phyloP scores from a whole-genome alignment of 2,888 invertebrate species.

The Zootermopsis nevadensis region DNA sequence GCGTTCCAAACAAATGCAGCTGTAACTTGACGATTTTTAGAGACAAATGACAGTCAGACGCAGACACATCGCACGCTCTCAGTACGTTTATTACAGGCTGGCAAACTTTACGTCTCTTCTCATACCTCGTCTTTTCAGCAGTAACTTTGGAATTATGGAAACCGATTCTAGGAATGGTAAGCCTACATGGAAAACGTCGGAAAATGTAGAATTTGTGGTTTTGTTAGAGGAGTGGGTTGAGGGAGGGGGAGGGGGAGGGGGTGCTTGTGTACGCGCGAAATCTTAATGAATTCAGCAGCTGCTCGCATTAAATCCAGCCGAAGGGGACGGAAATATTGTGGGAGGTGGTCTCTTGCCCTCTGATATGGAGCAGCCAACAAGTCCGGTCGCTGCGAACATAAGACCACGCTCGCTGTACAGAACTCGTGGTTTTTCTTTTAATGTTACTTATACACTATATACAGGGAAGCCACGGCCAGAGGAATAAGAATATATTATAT shows the following conservation, averaged over 20 bases:
- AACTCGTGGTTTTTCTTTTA: no score
- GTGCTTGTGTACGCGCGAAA: slow-evolving; percentile 32
- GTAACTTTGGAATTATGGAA: slow-evolving; percentile 28
- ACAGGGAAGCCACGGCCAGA: no score
- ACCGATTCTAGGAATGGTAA: slow-evolving; percentile 21
- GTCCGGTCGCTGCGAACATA: slow-evolving; percentile 12
- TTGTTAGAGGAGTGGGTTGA: no score
- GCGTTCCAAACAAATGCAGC: no score
- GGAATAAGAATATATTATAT: no score
- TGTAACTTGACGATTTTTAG: no score
- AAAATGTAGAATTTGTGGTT: slow-evolving; percentile 43
- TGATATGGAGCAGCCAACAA: slow-evolving; percentile 37
- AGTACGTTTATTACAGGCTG: neutral
- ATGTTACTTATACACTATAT: no score
- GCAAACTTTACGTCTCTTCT: neutral
- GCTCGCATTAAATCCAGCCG: slow-evolving; percentile 39
- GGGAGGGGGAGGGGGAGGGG: neutral
- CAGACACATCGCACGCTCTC: no score
- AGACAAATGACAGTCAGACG: no score
- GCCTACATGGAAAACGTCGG: slow-evolving; percentile 33
- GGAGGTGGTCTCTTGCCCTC: slow-evolving; percentile 28
- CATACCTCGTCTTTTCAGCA: neutral
- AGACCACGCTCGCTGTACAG: neutral
- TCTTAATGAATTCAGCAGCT: slow-evolving; percentile 44
- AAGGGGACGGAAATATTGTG: slow-evolving; percentile 33